Base-by-base conservation (phyloP, 1,140 invertebrate species). In the Achroia grisella region DNA sequence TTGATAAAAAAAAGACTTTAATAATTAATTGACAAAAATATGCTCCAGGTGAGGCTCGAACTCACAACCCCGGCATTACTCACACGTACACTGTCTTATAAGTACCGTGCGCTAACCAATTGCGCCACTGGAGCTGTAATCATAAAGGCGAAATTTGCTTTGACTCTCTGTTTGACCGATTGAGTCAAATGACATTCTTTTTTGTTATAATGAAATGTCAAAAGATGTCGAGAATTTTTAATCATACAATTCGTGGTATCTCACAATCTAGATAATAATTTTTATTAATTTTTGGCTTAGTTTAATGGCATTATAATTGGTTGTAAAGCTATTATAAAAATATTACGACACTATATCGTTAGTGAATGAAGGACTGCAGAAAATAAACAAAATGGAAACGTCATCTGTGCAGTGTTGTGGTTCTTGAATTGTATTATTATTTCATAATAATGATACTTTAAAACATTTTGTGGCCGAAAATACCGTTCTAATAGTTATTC, bases 41-140 rank as follows among this genome's bases (percentile, higher is more conserved):
- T 94, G 92, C 92, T 92, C 92, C 92, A 94, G 93, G 94, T 94
- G 93, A 95, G 94, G 94, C 93, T 96, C 94, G 94, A 96, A 95
- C 94, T 95, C 94, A 95, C 94, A 95, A 95, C 94, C 94, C 93
- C 94, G 94, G 94, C 94, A 96, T 96, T 64, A 90, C 94, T 95
- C 93, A 94, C 91, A 94, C 91, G 88, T 88, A 86, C 87, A 93
- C 93, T 94, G 93, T 90, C 90, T 89, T 95, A 96, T 96, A 96
- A 96, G 94, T 96, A 96, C 94, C 94, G 94, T 95, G 94, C 94
- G 94, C 94, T 96, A 95, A 96, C 94, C 94, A 94, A 96, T 95
- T 96, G 94, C 94, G 94, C 94, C 94, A 96, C 94, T 95, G 92
- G 93, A 93, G 93, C 92, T 73, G 42, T 67, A 60, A 13, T 9